These are phyloP conservation scores for Drosophila watanabei DNA, from an alignment of 1,140 invertebrate species.

Conservation along the genomic window DNA sequence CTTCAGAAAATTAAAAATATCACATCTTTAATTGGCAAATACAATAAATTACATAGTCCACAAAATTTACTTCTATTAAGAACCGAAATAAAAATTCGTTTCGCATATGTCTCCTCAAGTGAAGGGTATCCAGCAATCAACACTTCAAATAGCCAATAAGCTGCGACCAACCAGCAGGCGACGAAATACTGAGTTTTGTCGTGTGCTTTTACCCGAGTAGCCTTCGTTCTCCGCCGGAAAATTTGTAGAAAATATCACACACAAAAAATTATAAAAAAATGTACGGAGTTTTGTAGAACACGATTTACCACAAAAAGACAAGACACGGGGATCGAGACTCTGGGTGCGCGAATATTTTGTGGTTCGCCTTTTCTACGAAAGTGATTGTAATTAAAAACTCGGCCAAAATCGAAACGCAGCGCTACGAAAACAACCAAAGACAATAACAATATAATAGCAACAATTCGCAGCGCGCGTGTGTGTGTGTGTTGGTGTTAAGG, in stretches of 20 bases:
- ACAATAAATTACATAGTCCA: not conserved
- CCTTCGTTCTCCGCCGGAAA: slow-evolving; percentile 61
- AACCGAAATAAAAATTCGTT: too few species aligned
- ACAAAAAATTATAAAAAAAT: slow-evolving; percentile 67
- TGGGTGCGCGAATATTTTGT: slow-evolving; percentile 50
- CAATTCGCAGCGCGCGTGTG: slow-evolving; percentile 33
- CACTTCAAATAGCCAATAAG: slow-evolving; percentile 4
- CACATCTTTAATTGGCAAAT: too few species aligned
- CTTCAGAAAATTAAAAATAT: not conserved
- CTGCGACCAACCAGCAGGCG: slow-evolving; percentile 30
- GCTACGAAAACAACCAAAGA: slow-evolving; percentile 33
- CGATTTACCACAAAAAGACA: slow-evolving; percentile 41
- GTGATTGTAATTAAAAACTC: slow-evolving; percentile 24
- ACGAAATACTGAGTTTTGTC: slow-evolving; percentile 50
- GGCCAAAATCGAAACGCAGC: slow-evolving; percentile 11
- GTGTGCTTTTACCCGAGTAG: slow-evolving; percentile 55
- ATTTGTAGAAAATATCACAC: slow-evolving; percentile 72
- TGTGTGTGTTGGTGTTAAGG: slow-evolving; percentile 16
- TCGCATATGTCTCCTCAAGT: not conserved
- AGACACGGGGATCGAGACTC: slow-evolving; percentile 27
- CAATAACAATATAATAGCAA: slow-evolving; percentile 30
- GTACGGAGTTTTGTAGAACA: slow-evolving; percentile 59
- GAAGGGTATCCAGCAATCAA: slow-evolving; percentile 1
- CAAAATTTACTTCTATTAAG: too few species aligned
- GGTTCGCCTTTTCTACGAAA: slow-evolving; percentile 39